phyloP scores from a whole-genome alignment of 2,888 invertebrate species.

The Tolmerus cingulatus region DNA sequence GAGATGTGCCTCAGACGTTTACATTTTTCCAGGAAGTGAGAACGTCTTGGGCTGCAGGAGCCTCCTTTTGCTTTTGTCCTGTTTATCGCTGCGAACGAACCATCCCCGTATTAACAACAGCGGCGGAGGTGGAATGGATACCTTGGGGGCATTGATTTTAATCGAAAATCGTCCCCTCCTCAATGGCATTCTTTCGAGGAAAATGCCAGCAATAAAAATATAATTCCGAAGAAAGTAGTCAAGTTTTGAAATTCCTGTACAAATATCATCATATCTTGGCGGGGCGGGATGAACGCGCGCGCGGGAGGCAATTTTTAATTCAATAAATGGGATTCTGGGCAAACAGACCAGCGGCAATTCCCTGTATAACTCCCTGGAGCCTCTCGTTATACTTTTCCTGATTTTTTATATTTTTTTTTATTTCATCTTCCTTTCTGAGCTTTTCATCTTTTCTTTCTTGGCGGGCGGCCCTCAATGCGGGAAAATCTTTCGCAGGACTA shows the following conservation, averaged over 20 bases:
- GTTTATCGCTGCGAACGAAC: neutral
- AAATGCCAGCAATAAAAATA: conserved; percentile 43
- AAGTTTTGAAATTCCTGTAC: conserved; percentile 31
- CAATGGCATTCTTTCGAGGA: neutral
- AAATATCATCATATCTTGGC: conserved; percentile 28
- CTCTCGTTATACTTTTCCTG: neutral
- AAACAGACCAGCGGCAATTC: conserved; percentile 47
- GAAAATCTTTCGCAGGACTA: neutral
- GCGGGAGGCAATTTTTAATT: conserved; percentile 49
- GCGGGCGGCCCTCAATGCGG: neutral
- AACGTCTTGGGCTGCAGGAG: neutral
- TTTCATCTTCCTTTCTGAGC: neutral
- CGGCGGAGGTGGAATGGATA: neutral
- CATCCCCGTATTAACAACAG: neutral
- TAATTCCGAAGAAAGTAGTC: conserved; percentile 43
- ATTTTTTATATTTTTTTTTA: neutral
- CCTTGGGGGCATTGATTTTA: conserved; percentile 22
- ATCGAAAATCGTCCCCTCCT: conserved; percentile 1
- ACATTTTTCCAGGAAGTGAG: neutral
- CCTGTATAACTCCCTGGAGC: conserved; percentile 8
- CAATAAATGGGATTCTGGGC: conserved; percentile 52
- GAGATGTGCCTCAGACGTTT: neutral
- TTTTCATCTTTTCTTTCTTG: neutral
- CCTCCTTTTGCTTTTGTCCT: neutral
- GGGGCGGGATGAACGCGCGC: neutral